Conservation (phyloP, 1,140 invertebrate genomes). For the Helicoverpa armigera region DNA sequence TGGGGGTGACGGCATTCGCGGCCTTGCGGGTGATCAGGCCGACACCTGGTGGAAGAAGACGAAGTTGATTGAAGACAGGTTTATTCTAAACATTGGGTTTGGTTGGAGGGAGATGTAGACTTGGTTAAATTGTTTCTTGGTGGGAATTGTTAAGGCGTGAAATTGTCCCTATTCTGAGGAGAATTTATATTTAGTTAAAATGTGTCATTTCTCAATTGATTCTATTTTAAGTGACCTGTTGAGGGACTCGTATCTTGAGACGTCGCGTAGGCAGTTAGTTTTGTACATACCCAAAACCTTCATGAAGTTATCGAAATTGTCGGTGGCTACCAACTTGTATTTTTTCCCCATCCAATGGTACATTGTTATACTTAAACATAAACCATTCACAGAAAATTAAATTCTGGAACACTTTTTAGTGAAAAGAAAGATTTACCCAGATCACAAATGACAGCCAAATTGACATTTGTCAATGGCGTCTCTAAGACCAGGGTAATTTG, state of each 20-base stretch:
- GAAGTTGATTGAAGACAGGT: not conserved
- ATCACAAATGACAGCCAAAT: too few species aligned
- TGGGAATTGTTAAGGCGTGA: not conserved
- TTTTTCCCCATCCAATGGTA: conserved; percentile 59
- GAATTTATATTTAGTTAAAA: too few species aligned
- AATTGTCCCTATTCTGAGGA: too few species aligned
- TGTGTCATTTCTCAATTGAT: too few species aligned
- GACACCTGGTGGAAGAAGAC: conserved; percentile 88
- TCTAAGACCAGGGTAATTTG: not conserved
- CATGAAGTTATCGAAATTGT: conserved; percentile 95
- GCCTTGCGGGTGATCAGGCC: conserved; percentile 91
- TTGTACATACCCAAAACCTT: conserved; percentile 89
- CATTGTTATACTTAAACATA: too few species aligned
- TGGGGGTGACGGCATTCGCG: conserved; percentile 90
- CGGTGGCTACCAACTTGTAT: conserved; percentile 90
- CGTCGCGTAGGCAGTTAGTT: too few species aligned
- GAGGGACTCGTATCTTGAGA: too few species aligned
- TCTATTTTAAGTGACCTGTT: not conserved
- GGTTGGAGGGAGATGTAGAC: not conserved
- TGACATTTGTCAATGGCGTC: not conserved
- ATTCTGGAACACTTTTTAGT: too few species aligned
- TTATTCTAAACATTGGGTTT: too few species aligned
- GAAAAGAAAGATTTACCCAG: too few species aligned
- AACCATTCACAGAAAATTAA: too few species aligned
- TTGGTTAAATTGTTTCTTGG: not conserved